Evolutionary conservation across 2,113 vertebrate species (phyloP).

Genomic region (Muntiacus muntjak): DNA sequence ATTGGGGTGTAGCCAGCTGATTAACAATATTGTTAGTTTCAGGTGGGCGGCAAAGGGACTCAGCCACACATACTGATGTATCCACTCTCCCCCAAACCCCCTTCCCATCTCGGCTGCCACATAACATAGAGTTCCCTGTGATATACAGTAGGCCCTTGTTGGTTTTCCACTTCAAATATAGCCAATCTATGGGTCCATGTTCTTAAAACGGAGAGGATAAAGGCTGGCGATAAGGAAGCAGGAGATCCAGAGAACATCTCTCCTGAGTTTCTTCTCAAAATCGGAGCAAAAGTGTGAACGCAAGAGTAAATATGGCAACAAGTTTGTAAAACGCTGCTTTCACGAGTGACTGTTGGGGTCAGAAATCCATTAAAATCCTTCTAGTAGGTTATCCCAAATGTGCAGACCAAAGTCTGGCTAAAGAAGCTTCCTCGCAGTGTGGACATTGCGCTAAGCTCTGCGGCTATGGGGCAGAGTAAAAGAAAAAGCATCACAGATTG

Average conservation of each 20-base stretch:
- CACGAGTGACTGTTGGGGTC: slow-evolving; percentile 17
- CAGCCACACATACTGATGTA: background rate
- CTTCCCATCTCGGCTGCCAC: background rate
- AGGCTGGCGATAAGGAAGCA: no score
- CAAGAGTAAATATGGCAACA: background rate
- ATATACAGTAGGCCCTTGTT: background rate
- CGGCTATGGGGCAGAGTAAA: background rate
- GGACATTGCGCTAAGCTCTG: background rate
- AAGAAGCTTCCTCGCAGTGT: background rate
- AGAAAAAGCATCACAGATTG: background rate
- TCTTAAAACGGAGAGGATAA: background rate
- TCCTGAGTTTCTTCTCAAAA: background rate
- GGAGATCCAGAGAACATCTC: background rate
- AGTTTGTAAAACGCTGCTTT: slow-evolving; percentile 37
- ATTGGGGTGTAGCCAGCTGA: background rate
- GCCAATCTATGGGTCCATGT: background rate
- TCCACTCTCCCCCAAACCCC: background rate
- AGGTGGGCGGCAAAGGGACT: background rate
- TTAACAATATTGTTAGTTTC: background rate
- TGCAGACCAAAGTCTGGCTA: background rate
- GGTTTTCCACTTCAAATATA: background rate
- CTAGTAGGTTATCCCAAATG: background rate
- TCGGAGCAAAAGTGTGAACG: background rate
- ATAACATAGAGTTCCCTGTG: background rate
- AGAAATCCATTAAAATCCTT: slow-evolving; percentile 42